Percentiles rank a stretch among this genome's conserved stretches.
Evolutionary conservation across 2,113 vertebrate species (phyloP).

Genomic region (Microtus oregoni): DNA sequence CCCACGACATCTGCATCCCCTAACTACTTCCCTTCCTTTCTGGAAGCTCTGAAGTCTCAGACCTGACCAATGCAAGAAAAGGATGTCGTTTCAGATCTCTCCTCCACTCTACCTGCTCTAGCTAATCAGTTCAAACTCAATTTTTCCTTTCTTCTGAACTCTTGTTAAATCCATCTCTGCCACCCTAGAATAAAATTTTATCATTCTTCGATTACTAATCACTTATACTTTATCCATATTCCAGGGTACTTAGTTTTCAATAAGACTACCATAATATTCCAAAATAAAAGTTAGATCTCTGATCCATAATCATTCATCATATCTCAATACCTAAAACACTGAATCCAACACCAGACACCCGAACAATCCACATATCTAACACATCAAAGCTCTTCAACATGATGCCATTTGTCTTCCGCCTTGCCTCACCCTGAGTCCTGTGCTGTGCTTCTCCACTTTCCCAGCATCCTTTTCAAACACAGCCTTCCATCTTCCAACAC

Average conservation of each 20-base stretch:
- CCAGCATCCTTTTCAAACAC: neutral
- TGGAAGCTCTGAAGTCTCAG: neutral
- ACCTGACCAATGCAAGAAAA: neutral
- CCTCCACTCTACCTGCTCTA: neutral
- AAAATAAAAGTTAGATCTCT: conserved; percentile 14
- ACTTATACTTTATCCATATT: neutral
- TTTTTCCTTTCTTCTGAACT: neutral
- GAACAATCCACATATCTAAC: neutral
- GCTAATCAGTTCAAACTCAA: too few relatives aligned
- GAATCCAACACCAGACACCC: neutral
- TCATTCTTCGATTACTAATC: neutral
- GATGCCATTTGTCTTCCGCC: neutral
- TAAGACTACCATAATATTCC: neutral
- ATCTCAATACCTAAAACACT: neutral
- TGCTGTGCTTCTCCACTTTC: neutral
- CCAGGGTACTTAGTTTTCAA: neutral
- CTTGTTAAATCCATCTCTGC: neutral
- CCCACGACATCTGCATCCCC: neutral
- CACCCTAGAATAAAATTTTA: neutral
- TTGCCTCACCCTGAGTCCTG: neutral
- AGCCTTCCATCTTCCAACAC: neutral
- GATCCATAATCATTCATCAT: neutral
- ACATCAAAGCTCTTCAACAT: neutral
- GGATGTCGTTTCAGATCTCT: neutral
- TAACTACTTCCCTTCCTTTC: neutral